Evolutionary conservation across 2,888 invertebrate species (phyloP).

Genomic region (Synanthedon myopaeformis): DNA sequence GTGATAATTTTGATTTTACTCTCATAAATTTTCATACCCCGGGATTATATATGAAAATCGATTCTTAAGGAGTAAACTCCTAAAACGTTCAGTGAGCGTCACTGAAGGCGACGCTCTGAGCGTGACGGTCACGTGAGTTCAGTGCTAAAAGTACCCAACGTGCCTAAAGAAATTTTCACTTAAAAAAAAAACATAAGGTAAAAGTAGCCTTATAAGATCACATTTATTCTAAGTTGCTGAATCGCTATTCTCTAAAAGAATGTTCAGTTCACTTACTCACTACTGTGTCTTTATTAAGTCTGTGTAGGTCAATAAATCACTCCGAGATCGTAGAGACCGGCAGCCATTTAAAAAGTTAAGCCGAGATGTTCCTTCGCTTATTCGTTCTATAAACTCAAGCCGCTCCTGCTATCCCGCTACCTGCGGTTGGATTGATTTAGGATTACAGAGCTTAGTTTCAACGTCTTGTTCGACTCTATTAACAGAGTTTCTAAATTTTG

Average conservation of each 20-base stretch:
- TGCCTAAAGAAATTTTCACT: no score
- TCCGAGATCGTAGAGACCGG: constrained; percentile 17
- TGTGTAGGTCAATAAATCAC: constrained; percentile 22
- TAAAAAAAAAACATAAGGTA: no score
- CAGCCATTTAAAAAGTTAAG: constrained; percentile 44
- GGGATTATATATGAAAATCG: no score
- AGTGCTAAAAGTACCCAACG: no score
- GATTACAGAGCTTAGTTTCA: constrained; percentile 5
- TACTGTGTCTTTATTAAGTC: not conserved
- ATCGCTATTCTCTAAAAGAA: not conserved
- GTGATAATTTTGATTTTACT: no score
- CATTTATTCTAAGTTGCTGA: no score
- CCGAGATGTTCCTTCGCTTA: constrained; percentile 24
- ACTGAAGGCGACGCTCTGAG: no score
- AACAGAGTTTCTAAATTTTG: not conserved
- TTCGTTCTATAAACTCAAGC: constrained; percentile 25
- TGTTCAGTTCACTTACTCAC: not conserved
- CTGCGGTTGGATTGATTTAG: constrained; percentile 8
- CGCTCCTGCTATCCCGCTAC: constrained; percentile 6
- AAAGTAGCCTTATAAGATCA: no score
- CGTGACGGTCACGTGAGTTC: no score
- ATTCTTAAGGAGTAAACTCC: no score
- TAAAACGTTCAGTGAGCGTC: no score
- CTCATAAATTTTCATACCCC: no score
- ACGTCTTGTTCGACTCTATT: constrained; percentile 2